phyloP scores from a whole-genome alignment of 2,113 vertebrate species.

The Aegotheles bennettii region DNA sequence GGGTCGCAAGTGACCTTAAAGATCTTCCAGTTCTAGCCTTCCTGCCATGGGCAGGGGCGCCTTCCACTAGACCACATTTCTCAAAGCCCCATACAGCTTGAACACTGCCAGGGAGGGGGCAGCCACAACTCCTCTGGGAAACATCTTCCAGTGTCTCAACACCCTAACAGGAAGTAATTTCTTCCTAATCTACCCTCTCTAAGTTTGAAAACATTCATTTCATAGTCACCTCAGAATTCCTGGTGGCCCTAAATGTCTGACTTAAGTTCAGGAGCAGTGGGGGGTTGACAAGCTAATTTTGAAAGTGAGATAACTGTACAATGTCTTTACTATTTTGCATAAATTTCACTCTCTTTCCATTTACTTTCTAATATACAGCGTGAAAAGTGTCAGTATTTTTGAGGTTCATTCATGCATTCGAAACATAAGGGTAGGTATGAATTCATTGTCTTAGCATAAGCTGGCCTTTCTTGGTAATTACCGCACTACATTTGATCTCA shows the following conservation, averaged over 20 bases:
- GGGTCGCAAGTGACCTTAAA: too few species aligned
- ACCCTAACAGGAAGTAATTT: too few species aligned
- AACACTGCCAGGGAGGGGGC: too few species aligned
- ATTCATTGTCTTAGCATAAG: not conserved
- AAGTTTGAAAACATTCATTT: too few species aligned
- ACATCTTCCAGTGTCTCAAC: too few species aligned
- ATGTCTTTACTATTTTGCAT: not conserved
- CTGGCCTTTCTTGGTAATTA: not conserved
- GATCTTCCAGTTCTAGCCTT: too few species aligned
- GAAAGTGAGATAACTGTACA: not conserved
- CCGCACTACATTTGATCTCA: not conserved
- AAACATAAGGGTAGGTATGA: not conserved
- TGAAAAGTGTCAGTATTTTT: not conserved
- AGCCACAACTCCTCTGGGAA: too few species aligned
- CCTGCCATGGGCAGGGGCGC: too few species aligned
- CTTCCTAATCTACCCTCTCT: too few species aligned
- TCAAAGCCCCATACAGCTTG: too few species aligned
- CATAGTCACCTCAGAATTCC: not conserved
- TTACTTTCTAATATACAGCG: not conserved
- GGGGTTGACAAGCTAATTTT: not conserved
- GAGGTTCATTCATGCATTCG: not conserved
- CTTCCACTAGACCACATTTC: too few species aligned
- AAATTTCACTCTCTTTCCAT: not conserved
- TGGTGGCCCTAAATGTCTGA: not conserved
- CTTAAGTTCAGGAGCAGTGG: too few species aligned